Evolutionary conservation across 2,113 vertebrate genomes (phyloP).

Genomic region (human (Homo sapiens)): DNA sequence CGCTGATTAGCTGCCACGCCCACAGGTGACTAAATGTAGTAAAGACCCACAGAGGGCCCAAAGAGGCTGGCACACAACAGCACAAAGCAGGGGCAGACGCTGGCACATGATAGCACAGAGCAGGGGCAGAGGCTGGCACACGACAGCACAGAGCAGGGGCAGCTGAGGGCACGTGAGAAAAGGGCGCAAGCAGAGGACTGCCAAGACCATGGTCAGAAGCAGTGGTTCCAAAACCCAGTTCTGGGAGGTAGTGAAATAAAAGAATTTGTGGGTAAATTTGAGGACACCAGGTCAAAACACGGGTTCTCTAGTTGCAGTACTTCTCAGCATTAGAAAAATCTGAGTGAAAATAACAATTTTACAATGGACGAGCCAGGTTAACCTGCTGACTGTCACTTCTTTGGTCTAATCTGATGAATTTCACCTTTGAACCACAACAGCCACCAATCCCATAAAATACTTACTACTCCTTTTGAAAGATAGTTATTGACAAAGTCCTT

Average conservation of each 20-base stretch:
- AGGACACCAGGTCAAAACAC: not conserved
- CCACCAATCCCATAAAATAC: slow-evolving; percentile 68
- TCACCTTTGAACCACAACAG: not conserved
- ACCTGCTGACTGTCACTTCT: not conserved
- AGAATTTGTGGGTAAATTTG: not conserved
- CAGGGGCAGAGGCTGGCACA: not conserved
- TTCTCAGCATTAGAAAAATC: not conserved
- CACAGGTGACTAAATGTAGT: not conserved
- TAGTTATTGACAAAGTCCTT: slow-evolving; percentile 97
- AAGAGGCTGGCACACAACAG: not conserved
- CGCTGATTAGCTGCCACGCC: not conserved
- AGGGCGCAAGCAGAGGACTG: not conserved
- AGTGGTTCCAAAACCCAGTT: not conserved
- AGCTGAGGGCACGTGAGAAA: not conserved
- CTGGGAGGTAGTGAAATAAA: not conserved
- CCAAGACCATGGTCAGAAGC: not conserved
- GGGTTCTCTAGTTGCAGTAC: not conserved
- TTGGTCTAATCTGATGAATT: not conserved
- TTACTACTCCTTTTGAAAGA: slow-evolving; percentile 95
- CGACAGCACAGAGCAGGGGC: not conserved
- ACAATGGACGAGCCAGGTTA: not conserved
- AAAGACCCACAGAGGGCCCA: not conserved
- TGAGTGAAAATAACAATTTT: not conserved
- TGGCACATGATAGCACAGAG: not conserved
- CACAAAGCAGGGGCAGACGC: not conserved